phyloP scores from a whole-genome alignment of 2,888 invertebrate species.

The Tenthredo distinguenda region DNA sequence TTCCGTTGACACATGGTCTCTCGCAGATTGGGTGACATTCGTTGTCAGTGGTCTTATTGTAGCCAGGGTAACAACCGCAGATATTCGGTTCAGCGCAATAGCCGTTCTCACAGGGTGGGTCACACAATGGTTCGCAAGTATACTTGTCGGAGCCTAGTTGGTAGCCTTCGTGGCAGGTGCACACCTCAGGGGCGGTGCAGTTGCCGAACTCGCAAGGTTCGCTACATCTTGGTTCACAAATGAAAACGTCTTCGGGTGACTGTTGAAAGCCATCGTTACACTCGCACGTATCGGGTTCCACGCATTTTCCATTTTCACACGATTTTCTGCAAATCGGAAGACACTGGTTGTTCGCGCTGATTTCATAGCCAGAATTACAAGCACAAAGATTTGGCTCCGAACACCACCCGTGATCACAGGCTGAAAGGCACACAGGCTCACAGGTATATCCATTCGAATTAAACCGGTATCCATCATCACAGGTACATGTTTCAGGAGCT shows the following conservation, averaged over 20 bases:
- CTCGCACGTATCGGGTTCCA: constrained; percentile 76
- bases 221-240: constrained; percentile 71
- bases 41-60: background rate
- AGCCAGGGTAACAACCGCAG: constrained; percentile 73
- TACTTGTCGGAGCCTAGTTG: constrained; percentile 30
- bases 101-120: constrained; percentile 69
- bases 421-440: constrained; percentile 83
- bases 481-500: constrained; percentile 77
- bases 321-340: background rate
- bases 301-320: constrained; percentile 78
- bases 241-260: background rate
- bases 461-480: constrained; percentile 78
- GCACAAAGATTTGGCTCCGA: constrained; percentile 87
- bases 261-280: background rate
- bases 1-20: constrained; percentile 64
- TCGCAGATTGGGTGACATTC: constrained; percentile 64
- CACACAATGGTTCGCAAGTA: constrained; percentile 46
- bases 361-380: constrained; percentile 85
- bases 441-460: constrained; percentile 77
- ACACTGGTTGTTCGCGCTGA: background rate
- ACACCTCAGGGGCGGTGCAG: constrained; percentile 76
- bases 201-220: constrained; percentile 75
- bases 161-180: constrained; percentile 70
- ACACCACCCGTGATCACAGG: constrained; percentile 87
- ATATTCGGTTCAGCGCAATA: constrained; percentile 74